Conservation (phyloP, 1,140 invertebrate species). For the Bombus confusus region DNA sequence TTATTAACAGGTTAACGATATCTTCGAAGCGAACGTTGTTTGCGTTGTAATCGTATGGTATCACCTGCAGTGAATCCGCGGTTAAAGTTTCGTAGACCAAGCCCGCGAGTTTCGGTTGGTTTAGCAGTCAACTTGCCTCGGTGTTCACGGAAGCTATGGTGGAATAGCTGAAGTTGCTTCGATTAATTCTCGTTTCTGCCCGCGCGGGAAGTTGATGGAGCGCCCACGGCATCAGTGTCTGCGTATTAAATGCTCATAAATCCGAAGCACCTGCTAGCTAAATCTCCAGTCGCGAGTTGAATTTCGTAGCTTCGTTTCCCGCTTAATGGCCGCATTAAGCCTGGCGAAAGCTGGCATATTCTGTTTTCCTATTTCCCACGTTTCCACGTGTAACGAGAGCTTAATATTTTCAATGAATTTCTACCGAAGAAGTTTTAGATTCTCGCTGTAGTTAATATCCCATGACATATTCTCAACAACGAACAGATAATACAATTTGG, state of each 20-base stretch:
- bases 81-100: not conserved
- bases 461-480: too few relatives aligned
- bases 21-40: not conserved
- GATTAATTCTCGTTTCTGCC: slow-evolving; percentile 61
- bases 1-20: not conserved
- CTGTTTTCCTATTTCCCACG: not conserved
- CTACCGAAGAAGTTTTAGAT: not conserved
- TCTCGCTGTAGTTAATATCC: not conserved
- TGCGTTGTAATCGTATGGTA: not conserved
- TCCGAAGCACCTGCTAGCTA: slow-evolving; percentile 44
- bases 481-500: too few relatives aligned
- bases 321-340: slow-evolving; percentile 8
- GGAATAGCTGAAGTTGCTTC: slow-evolving; percentile 62
- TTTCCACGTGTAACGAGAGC: not conserved
- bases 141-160: slow-evolving; percentile 34
- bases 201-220: slow-evolving; percentile 55
- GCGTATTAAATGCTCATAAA: slow-evolving; percentile 55
- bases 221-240: slow-evolving; percentile 30
- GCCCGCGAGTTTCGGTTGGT: slow-evolving; percentile 32
- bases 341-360: not conserved
- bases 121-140: slow-evolving; percentile 21
- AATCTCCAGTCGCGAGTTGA: slow-evolving; percentile 12
- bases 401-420: not conserved
- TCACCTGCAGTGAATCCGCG: slow-evolving; percentile 46
- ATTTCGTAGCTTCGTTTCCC: slow-evolving; percentile 4